Percentiles rank a stretch among this genome's conserved stretches.
Evolutionary conservation across 2,113 vertebrate genomes (phyloP).

Genomic region (Orientallactaga bullata): DNA sequence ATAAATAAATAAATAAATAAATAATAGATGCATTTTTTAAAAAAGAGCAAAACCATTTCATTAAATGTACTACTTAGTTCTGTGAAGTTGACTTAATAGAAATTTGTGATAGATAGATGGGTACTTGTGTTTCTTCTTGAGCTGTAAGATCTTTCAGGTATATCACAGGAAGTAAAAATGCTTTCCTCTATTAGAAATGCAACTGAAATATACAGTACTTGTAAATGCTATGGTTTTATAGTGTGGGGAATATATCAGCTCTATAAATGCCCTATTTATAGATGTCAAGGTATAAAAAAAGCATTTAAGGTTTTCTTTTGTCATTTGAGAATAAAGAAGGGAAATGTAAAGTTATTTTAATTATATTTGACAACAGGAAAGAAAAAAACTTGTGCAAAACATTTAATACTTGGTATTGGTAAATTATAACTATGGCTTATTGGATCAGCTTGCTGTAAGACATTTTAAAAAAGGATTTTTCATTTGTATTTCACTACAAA

Average conservation of each 20-base stretch:
- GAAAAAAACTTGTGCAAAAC: background rate
- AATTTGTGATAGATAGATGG: background rate
- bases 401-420: background rate
- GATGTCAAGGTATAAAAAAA: background rate
- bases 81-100: background rate
- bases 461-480: constrained; percentile 17
- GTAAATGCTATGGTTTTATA: background rate
- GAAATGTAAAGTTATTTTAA: background rate
- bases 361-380: background rate
- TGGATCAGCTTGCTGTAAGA: background rate
- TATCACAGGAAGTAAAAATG: constrained; percentile 22
- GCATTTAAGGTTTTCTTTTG: background rate
- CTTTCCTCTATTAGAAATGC: background rate
- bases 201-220: constrained; percentile 18
- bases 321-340: background rate
- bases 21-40: no score
- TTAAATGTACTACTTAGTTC: background rate
- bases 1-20: no score
- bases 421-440: background rate
- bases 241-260: background rate
- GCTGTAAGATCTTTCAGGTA: background rate
- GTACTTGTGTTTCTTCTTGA: background rate
- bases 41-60: background rate
- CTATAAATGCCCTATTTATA: background rate
- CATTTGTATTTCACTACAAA: background rate